Percentiles rank a stretch among this genome's conserved stretches.
Evolutionary conservation across 2,113 vertebrate species (phyloP).

Genomic region (Corythaixoides concolor): DNA sequence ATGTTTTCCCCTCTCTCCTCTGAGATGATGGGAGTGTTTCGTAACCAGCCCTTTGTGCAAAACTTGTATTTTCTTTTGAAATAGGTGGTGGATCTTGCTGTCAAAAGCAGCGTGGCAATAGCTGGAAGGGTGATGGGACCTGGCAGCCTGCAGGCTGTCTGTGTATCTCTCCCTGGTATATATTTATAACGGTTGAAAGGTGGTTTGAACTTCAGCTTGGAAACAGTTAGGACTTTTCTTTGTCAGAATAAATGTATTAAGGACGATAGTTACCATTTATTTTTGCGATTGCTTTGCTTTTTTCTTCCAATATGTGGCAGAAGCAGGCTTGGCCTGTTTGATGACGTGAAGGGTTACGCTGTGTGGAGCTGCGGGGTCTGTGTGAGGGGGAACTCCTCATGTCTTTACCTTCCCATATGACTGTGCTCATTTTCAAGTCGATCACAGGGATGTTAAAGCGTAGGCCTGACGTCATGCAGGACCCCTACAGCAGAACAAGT

Average conservation of each 20-base stretch:
- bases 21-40: background rate
- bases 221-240: background rate
- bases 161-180: background rate
- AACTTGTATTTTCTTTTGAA: background rate
- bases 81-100: background rate
- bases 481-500: background rate
- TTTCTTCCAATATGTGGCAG: background rate
- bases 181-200: background rate
- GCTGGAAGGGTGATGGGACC: background rate
- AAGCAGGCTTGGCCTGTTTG: background rate
- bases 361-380: background rate
- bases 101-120: background rate
- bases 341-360: fast-evolving
- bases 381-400: background rate
- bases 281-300: background rate
- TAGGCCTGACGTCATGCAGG: no score
- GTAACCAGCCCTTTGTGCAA: conserved; percentile 6
- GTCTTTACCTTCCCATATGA: background rate
- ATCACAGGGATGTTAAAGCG: background rate
- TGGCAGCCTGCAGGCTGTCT: background rate
- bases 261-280: background rate
- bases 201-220: background rate
- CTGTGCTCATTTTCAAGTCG: background rate
- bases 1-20: background rate
- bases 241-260: background rate